Base-by-base conservation (phyloP, 2,888 invertebrate species). In the Cryptocheilus praepositus region DNA sequence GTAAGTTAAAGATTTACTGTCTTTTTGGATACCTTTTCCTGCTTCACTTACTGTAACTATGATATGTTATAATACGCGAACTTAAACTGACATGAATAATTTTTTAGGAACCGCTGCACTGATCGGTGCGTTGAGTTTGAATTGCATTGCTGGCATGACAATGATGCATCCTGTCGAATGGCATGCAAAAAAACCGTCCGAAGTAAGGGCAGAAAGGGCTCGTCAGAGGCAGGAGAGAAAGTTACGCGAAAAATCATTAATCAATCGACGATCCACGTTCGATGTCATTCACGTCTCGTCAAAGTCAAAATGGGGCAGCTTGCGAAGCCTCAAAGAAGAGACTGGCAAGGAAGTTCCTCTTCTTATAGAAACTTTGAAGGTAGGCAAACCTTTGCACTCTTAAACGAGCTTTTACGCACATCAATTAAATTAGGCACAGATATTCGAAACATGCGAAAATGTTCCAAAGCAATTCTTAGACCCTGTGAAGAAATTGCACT, bases 111-210 rank as follows among this genome's bases (percentile, higher is more conserved):
- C 94, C 15, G 89, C 94, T 2, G 91, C 92, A 7, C 85, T 95
- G 43, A 89, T 93, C 15, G 93, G 93, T 70, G 94, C 92, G 0
- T 84, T 95, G 43, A 93, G 94, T 80, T 87, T 93, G 15, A 92
- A 95, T 82, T 89, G 92, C 18, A 88, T 95, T 21, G 90, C 93
- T 36, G 94, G 93, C 0, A 93, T 94, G 92, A 81, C 92, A 53
- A 89, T 93, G 49, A 92, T 95, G 92, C 94, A 94, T 79, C 94
- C 95, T 78, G 93, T 94, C 0, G 92, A 94, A 83, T 93, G 94
- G 93, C 94, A 95, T 57, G 56, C 70, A 13, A 81, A 61, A 4
- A 77, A 76, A 18, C 64, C 74, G 56, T 71, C 74, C 56, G 77
- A 77, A 54, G 80, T 79, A 28, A 77, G 69, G 51, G 83, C 67